Percentiles rank a stretch among this genome's conserved stretches.
These are phyloP conservation scores for Bombus pascuorum DNA, from an alignment of 1,140 invertebrate species.

Conservation along the genomic window DNA sequence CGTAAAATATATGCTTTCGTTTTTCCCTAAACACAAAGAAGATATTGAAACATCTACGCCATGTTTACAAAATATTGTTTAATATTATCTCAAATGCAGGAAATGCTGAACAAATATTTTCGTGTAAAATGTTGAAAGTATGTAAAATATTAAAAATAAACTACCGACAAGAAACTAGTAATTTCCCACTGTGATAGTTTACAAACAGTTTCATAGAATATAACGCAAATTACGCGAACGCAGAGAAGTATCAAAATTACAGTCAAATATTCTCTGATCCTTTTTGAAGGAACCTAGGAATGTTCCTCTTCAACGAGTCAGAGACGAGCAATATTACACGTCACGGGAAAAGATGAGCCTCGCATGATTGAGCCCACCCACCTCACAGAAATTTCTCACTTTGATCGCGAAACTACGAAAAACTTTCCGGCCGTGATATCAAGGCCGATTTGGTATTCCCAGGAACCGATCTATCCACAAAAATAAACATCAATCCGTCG, in stretches of 20 bases:
- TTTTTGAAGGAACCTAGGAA: background rate
- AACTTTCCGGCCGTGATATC: conserved; percentile 13
- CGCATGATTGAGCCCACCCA: conserved; percentile 21
- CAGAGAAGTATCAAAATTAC: background rate
- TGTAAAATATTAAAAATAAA: background rate
- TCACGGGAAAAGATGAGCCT: conserved; percentile 38
- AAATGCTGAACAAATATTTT: background rate
- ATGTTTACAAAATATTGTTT: background rate
- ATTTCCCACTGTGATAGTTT: no score
- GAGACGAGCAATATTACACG: conserved; percentile 19
- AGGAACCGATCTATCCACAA: background rate
- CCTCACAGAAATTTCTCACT: conserved; percentile 49
- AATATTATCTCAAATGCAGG: background rate
- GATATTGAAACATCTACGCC: background rate
- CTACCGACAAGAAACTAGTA: background rate
- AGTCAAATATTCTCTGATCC: background rate
- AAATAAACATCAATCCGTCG: background rate
- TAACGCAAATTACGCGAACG: background rate
- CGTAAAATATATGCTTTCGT: background rate
- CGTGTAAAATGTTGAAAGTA: background rate
- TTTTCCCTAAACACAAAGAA: background rate
- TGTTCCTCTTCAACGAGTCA: background rate
- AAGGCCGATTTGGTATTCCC: background rate
- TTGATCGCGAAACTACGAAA: conserved; percentile 47
- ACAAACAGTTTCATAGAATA: background rate